phyloP scores from a whole-genome alignment of 2,888 invertebrate species.

The Phortica magna region DNA sequence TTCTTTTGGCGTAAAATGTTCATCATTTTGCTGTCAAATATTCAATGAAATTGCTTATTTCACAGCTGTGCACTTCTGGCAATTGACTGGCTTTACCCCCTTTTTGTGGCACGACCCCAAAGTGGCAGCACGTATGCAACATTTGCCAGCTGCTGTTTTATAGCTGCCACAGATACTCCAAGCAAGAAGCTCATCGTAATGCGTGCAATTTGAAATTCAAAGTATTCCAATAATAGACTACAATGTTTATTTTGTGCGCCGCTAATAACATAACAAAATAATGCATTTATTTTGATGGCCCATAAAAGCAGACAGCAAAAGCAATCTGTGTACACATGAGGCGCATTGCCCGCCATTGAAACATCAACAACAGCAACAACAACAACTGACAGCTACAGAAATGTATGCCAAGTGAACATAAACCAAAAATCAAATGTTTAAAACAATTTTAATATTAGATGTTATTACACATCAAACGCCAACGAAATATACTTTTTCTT shows the following conservation, averaged over 20 bases:
- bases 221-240: too few relatives aligned
- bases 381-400: neutral
- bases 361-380: neutral
- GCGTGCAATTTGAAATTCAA: neutral
- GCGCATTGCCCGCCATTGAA: neutral
- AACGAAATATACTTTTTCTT: too few relatives aligned
- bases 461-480: neutral
- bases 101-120: too few relatives aligned
- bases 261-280: neutral
- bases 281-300: constrained; percentile 6
- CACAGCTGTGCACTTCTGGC: too few relatives aligned
- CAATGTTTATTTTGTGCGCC: neutral
- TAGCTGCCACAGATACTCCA: neutral
- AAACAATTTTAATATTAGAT: constrained; percentile 1
- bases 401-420: neutral
- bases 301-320: neutral
- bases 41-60: too few relatives aligned
- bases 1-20: too few relatives aligned
- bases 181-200: too few relatives aligned
- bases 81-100: too few relatives aligned
- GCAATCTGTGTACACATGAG: neutral
- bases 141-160: neutral
- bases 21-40: too few relatives aligned
- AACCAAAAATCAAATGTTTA: neutral
- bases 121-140: neutral